Evolutionary conservation across 2,888 invertebrate species (phyloP), one percentile per base, ranked within the genome.

Genomic region (Plusia festucae): DNA sequence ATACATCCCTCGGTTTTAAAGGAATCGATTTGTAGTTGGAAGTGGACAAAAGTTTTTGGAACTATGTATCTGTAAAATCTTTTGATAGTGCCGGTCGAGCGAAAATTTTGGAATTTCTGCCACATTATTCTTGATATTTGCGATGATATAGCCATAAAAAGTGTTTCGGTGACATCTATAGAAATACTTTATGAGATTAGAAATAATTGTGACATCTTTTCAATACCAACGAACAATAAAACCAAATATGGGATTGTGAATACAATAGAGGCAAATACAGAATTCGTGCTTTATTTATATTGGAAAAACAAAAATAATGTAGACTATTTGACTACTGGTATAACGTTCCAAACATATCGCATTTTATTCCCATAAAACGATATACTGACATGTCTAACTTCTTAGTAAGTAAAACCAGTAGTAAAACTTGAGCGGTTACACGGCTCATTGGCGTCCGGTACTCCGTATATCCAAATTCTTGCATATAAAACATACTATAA

Each of bases 401-500:
- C 69, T 60, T n/a, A 8, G 34, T 56, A 69, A 65, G 74, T 52
- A 70, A 70, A 70, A 75, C 75, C 75, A 75, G 73, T 65, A 76
- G 83, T 84, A 79, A 79, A 87, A 86, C 88, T 78, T 70, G 78
- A 88, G 89, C 86, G 78, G 54, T 76, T 68, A 70, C 73, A 91
- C 87, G 92, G 86, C 83, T 90, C 92, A 93, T 93, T 91, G 91
- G 89, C 85, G 81, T 85, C 86, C 85, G 85, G 82, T 85, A 80
- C 79, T 75, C 83, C 88, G 87, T 89, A 70, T 88, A 86, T 83
- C 83, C 82, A 86, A 91, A 93, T 94, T 92, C 93, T 88, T 87
- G 89, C 86, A 90, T 93, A 86, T 80, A 80, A 84, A 91, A 90
- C 85, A 82, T 86, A 82, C 88, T 87, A 90, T 91, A 90, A 89